Percentiles rank a stretch among this genome's conserved stretches.
Conservation (phyloP, 2,888 invertebrate species). For the Tachystola acroxantha region DNA sequence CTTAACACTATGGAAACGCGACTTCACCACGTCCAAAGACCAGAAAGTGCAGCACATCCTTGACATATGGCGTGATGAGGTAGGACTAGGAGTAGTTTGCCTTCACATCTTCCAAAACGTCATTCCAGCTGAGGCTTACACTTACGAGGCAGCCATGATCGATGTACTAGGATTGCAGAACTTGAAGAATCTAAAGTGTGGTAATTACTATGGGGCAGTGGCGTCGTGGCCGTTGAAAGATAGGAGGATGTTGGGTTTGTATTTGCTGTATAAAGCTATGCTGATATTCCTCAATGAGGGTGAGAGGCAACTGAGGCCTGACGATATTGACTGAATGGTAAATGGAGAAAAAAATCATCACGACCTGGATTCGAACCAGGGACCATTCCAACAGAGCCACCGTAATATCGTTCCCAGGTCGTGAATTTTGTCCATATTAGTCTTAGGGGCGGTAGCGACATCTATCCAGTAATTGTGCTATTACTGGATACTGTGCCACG, state of each 20-base stretch:
- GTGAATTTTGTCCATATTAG: no score
- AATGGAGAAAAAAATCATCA: no score
- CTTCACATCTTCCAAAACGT: constrained; percentile 94
- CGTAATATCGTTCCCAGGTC: no score
- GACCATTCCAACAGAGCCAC: no score
- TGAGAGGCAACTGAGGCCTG: constrained; percentile 90
- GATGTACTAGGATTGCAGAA: constrained; percentile 88
- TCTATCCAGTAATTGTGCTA: no score
- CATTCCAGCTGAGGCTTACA: constrained; percentile 94
- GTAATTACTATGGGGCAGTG: constrained; percentile 90
- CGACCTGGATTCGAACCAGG: no score
- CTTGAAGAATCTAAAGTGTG: constrained; percentile 87
- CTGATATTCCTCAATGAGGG: constrained; percentile 92
- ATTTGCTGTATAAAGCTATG: constrained; percentile 89
- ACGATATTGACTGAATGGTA: constrained; percentile 80
- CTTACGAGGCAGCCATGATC: constrained; percentile 96
- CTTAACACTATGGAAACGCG: constrained; percentile 79
- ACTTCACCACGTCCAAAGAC: constrained; percentile 57
- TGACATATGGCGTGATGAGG: constrained; percentile 90
- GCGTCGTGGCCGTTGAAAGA: constrained; percentile 85
- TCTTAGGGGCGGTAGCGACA: no score
- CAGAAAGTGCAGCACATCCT: constrained; percentile 88
- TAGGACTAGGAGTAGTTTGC: constrained; percentile 92
- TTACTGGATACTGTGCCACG: no score
- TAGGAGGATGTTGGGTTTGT: constrained; percentile 85